These are phyloP conservation scores for Idaea biselata DNA, from an alignment of 2,888 invertebrate genomes.

Conservation along the genomic window DNA sequence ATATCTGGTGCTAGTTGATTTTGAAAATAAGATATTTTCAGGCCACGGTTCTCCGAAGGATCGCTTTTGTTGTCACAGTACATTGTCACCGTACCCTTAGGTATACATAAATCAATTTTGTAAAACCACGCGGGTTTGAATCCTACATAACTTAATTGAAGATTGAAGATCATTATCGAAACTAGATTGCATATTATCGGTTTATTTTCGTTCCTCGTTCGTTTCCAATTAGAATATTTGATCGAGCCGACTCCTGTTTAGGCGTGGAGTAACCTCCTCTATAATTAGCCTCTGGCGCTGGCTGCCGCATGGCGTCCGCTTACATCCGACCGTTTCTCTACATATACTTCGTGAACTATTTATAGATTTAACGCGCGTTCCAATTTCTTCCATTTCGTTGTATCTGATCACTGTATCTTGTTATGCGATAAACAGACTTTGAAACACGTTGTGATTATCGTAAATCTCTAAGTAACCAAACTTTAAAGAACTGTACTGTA, in stretches of 20 bases:
- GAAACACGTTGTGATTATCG: too few species aligned
- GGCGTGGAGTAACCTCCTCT: conserved; percentile 54
- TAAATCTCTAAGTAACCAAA: too few species aligned
- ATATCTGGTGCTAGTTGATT: background rate
- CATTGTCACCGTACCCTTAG: background rate
- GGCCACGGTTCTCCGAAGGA: background rate
- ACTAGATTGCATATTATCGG: conserved; percentile 6
- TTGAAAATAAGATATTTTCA: background rate
- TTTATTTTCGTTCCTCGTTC: conserved; percentile 27
- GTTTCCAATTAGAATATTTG: conserved; percentile 35
- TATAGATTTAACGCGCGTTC: conserved; percentile 46
- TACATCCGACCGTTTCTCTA: conserved; percentile 53
- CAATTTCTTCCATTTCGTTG: conserved; percentile 35
- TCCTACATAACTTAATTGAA: background rate
- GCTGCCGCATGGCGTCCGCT: conserved; percentile 37
- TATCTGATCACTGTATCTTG: conserved; percentile 21
- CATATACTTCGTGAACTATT: conserved; percentile 31
- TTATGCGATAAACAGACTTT: conserved; percentile 3
- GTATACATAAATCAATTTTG: background rate
- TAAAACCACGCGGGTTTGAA: background rate
- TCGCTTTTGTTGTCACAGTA: background rate
- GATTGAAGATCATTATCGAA: background rate
- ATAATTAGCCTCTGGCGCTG: conserved; percentile 46
- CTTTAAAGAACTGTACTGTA: too few species aligned
- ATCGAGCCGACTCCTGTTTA: conserved; percentile 43